These are phyloP conservation scores for Anhinga anhinga DNA, from an alignment of 2,113 vertebrate genomes.

Conservation along the genomic window DNA sequence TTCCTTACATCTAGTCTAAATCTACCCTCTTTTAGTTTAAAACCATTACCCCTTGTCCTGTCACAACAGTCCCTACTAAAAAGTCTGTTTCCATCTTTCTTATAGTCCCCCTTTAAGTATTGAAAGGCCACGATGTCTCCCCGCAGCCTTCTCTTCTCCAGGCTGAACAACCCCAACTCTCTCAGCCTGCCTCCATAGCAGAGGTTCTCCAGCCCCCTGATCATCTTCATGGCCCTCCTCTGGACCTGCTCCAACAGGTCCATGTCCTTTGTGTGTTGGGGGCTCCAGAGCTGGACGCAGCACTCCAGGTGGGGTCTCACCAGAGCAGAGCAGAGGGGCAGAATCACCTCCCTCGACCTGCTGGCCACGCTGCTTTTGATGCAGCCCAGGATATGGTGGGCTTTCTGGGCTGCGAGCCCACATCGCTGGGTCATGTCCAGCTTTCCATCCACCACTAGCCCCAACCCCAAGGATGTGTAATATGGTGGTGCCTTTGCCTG, in stretches of 20 bases:
- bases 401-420: neutral
- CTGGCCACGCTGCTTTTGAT: neutral
- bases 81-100: neutral
- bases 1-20: neutral
- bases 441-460: neutral
- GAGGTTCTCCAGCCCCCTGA: neutral
- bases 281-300: neutral
- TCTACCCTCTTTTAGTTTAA: too few relatives aligned
- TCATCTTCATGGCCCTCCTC: neutral
- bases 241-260: neutral
- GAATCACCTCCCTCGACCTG: neutral
- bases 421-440: accelerated
- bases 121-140: neutral
- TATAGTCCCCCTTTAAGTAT: neutral
- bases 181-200: neutral
- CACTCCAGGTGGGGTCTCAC: neutral
- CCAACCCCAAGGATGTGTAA: neutral
- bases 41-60: neutral
- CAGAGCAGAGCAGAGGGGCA: neutral
- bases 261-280: neutral
- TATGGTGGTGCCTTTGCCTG: neutral
- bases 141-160: neutral
- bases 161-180: neutral
- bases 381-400: accelerated
- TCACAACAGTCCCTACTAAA: neutral